Evolutionary conservation across 2,888 invertebrate species (phyloP), one percentile per base, ranked within the genome.

Genomic region (Cephus nigrinus): DNA sequence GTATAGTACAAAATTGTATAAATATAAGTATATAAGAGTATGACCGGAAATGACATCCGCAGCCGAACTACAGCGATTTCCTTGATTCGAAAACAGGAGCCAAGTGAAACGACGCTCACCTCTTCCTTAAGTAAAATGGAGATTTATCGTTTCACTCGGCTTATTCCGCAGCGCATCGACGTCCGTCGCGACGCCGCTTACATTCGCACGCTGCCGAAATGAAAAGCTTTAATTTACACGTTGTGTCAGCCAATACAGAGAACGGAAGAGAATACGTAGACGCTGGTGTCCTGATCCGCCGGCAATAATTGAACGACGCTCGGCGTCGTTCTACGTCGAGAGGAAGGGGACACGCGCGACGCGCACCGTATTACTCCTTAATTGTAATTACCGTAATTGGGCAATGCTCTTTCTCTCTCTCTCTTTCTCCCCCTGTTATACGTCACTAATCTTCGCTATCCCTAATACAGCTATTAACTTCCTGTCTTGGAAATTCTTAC

Each of bases 141-240:
- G 31, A 30, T 32, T 30, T 69, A 34, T n/a, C 32, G 85, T 85
- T 81, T 83, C 84, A 78, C 80, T 82, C 74, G 78, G 84, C 79
- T 85, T 81, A 84, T 81, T 83, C 77, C 80, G 81, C 77, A 5
- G 5, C 5, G 40, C 15, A 77, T 4, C 35, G n/a, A 12, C 76
- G 36, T 91, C 88, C 87, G 87, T 90, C 87, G 90, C 90, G 82
- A 79, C 85, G 86, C 85, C 40, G 1, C 12, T 30, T 69, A 30
- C 88, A 86, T 86, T 77, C 84, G 84, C 84, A 75, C 80, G 76
- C 72, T 75, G 76, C 79, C 75, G 79, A 84, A 86, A 84, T 80
- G 15, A 81, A 82, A 81, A 82, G 79, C 80, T 82, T 79, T 79
- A 79, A 82, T 86, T 83, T 82, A 68, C 55, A n/a, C 69, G 12